Evolutionary conservation across 2,797 vertebrate genomes (phyloP), one percentile per base, ranked within the genome.

Genomic region (Eulemur coronatus): DNA sequence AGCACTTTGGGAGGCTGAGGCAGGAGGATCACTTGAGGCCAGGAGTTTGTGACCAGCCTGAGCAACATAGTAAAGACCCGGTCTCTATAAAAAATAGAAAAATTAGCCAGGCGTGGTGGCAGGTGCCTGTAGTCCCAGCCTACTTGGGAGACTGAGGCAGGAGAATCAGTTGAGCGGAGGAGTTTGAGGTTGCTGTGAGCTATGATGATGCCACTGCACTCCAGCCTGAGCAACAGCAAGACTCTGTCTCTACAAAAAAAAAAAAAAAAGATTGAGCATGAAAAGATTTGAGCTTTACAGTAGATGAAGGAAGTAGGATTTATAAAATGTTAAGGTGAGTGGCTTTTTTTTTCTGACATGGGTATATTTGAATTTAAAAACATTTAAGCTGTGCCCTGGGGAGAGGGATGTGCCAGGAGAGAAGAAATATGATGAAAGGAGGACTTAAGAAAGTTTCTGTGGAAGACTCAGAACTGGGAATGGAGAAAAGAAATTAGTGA

Each of bases 311-410:
- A 84, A 78, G 63, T 89, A 80, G 72, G 28, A 78, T 78, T 86
- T 84, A 52, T 61, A 38, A 82, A 86, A 85, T 81, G 35, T 72
- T 46, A 65, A 17, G 5, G 55, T 93, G 38, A n/a, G 43, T 92
- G 46, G 6, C 43, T 72, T 43, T 52, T 33, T 33, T 72, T 55
- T 41, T 3, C 86, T 79, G 50, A n/a, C 33, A 12, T 17, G 50
- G 63, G 4, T 84, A 67, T 46, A 76, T 94, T 97, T 94, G 97
- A 67, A 86, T 73, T 95, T 95, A 69, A 95, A 94, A 78, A 50
- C 35, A 30, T 93, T 52, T 38, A 63, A 18, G 22, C 89, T 59
- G 17, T 91, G 24, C 48, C 41, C 48, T 63, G 35, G 33, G 73
- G 38, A 88, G 67, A 87, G n/a, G 26, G 50, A 30, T 55, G 28